These are phyloP conservation scores for Sinelater perroti DNA, from an alignment of 2,888 invertebrate genomes.

Conservation along the genomic window DNA sequence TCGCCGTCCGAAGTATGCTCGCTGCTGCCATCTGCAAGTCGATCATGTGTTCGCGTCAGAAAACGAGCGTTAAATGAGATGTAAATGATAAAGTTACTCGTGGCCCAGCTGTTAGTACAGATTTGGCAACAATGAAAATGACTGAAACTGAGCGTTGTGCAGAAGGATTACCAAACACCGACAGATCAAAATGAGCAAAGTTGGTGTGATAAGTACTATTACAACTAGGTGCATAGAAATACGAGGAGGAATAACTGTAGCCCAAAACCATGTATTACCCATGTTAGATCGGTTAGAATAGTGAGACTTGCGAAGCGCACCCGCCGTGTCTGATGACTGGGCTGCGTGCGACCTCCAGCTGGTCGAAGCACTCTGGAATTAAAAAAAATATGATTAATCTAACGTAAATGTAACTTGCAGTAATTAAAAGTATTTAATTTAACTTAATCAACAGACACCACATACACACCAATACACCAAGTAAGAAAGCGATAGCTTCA, in stretches of 20 bases:
- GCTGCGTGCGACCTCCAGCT: slow-evolving; percentile 55
- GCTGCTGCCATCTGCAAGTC: slow-evolving; percentile 58
- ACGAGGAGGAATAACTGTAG: slow-evolving; percentile 37
- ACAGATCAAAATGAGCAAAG: slow-evolving; percentile 7
- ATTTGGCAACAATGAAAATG: not conserved
- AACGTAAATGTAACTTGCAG: no score
- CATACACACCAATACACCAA: no score
- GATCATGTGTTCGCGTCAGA: not conserved
- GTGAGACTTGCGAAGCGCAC: slow-evolving; percentile 80
- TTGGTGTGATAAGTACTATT: slow-evolving; percentile 12
- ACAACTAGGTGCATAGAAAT: slow-evolving; percentile 4
- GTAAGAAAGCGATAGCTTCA: no score
- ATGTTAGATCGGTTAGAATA: slow-evolving; percentile 79
- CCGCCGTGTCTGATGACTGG: slow-evolving; percentile 62
- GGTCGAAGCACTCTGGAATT: slow-evolving; percentile 14
- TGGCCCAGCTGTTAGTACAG: no score
- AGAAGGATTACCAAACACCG: slow-evolving; percentile 9
- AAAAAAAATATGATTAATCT: slow-evolving; percentile 30
- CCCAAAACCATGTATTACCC: slow-evolving; percentile 62
- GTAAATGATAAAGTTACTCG: not conserved
- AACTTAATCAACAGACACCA: no score
- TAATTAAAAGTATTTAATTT: no score
- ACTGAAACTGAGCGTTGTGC: not conserved
- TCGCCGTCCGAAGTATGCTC: slow-evolving; percentile 61
- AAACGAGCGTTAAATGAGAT: not conserved